phyloP scores from a whole-genome alignment of 2,113 vertebrate species.

The Sclerurus mexicanus region DNA sequence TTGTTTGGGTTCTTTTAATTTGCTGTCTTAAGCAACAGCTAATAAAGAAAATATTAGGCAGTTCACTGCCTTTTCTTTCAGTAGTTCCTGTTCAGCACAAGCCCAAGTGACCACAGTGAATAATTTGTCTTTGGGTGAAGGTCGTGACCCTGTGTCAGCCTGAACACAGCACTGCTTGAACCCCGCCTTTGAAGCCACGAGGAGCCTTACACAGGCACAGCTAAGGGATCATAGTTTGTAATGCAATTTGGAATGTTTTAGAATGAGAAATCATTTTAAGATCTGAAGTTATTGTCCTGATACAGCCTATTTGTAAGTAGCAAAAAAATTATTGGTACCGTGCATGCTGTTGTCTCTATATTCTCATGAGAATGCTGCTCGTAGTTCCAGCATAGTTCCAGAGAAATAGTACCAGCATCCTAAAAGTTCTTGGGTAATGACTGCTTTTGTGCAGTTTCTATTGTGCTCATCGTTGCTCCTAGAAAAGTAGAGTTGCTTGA shows the following conservation, averaged over 20 bases:
- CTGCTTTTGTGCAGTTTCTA: not conserved
- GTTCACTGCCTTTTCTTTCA: not conserved
- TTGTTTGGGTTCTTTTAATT: not conserved
- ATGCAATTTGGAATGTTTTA: not conserved
- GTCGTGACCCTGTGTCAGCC: not conserved
- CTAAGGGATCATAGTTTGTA: not conserved
- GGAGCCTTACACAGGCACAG: not conserved
- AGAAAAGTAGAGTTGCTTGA: not conserved
- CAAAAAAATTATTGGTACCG: not conserved
- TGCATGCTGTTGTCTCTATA: not conserved
- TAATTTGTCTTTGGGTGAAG: conserved; percentile 20
- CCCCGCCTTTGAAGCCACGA: not conserved
- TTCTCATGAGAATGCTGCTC: not conserved
- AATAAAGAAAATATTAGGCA: not conserved
- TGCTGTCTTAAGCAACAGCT: not conserved
- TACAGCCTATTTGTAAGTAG: not conserved
- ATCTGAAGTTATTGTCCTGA: not conserved
- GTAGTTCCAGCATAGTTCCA: too few relatives aligned
- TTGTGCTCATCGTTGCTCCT: not conserved
- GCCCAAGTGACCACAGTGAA: not conserved
- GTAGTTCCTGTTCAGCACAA: not conserved
- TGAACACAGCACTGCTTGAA: not conserved
- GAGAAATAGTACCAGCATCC: not conserved
- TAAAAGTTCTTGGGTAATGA: not conserved
- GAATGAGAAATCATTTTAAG: not conserved